phyloP scores from a whole-genome alignment of 2,888 invertebrate species.

The Siphlonurus alternatus region DNA sequence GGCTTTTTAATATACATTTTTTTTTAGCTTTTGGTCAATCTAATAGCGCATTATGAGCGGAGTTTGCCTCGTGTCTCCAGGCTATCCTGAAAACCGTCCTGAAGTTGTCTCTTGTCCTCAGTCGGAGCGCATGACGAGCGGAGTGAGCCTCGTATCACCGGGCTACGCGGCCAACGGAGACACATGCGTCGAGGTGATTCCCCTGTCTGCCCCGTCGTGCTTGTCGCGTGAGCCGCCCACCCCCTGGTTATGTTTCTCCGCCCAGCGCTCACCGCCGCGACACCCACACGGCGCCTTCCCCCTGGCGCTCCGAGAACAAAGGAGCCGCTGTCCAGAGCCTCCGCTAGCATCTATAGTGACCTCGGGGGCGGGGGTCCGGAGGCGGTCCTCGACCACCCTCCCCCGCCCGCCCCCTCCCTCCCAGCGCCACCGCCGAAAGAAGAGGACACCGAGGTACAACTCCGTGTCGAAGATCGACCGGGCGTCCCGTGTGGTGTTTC shows the following conservation, averaged over 20 bases:
- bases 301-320: background rate
- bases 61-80: too few relatives aligned
- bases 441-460: slow-evolving; percentile 46
- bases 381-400: slow-evolving; percentile 21
- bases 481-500: slow-evolving; percentile 56
- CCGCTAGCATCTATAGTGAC: background rate
- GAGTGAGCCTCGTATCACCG: too few relatives aligned
- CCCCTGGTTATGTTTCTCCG: slow-evolving; percentile 14
- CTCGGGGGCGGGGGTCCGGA: background rate
- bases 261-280: slow-evolving; percentile 25
- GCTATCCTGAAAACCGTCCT: too few relatives aligned
- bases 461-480: slow-evolving; percentile 68
- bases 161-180: background rate
- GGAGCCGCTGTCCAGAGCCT: background rate
- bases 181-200: slow-evolving; percentile 38
- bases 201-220: slow-evolving; percentile 38
- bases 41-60: too few relatives aligned
- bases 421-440: slow-evolving; percentile 19
- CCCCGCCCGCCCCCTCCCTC: slow-evolving; percentile 17
- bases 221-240: slow-evolving; percentile 23
- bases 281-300: slow-evolving; percentile 22
- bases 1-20: too few relatives aligned
- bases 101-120: too few relatives aligned
- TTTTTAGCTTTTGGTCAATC: too few relatives aligned
- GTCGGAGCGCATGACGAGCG: too few relatives aligned